A percentile compares a stretch with the other conserved stretches of the same genome.
Conservation (phyloP, 2,888 invertebrate genomes). For the Amiota communis region DNA sequence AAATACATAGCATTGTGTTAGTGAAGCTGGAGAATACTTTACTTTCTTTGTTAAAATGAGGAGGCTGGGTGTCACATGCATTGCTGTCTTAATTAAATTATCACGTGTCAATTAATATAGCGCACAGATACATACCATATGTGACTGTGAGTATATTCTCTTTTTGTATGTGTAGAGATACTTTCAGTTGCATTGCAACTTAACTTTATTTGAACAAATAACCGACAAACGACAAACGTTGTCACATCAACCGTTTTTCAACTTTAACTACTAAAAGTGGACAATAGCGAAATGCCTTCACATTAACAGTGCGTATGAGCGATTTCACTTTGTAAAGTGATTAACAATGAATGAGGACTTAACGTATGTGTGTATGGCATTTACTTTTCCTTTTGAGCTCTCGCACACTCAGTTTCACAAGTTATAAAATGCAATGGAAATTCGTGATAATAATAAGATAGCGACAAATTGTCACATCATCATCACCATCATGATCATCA, state of each 20-base stretch:
- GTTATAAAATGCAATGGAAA: constrained; percentile 2
- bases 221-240: neutral
- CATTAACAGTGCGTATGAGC: neutral
- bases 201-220: neutral
- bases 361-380: no score
- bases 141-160: neutral
- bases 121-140: neutral
- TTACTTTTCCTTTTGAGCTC: neutral
- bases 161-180: neutral
- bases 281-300: neutral
- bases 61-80: no score
- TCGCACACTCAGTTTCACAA: neutral
- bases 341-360: neutral
- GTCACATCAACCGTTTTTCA: neutral
- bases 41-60: no score
- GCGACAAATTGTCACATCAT: neutral
- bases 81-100: constrained; percentile 7
- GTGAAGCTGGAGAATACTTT: no score
- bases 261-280: neutral
- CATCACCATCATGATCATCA: neutral
- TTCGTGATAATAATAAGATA: neutral
- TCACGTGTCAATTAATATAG: constrained; percentile 12
- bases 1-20: neutral
- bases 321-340: constrained; percentile 12
- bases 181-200: neutral